These are phyloP conservation scores for Upupa epops DNA, from an alignment of 2,113 vertebrate genomes.

Conservation along the genomic window DNA sequence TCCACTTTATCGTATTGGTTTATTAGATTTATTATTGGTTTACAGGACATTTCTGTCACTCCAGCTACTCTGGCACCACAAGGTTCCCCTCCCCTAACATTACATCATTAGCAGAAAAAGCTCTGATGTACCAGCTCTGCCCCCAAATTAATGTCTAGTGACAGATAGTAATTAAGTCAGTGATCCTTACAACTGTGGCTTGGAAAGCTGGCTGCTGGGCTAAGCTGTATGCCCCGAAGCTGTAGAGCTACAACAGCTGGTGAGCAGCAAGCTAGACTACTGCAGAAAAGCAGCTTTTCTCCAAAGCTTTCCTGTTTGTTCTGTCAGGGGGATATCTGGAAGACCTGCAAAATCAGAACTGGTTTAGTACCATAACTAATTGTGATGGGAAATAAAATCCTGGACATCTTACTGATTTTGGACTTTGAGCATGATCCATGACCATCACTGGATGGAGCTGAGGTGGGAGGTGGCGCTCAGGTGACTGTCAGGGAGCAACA, in stretches of 20 bases:
- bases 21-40: not conserved
- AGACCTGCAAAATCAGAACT: not conserved
- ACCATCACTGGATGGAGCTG: not conserved
- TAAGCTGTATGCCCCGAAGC: not conserved
- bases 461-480: not conserved
- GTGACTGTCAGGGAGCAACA: not conserved
- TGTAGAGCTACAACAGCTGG: not conserved
- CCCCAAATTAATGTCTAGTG: not conserved
- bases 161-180: not conserved
- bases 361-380: not conserved
- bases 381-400: not conserved
- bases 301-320: not conserved
- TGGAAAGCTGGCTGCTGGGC: not conserved
- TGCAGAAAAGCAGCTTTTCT: not conserved
- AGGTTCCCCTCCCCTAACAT: not conserved
- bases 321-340: not conserved
- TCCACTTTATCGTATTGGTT: not conserved
- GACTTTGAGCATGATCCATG: not conserved
- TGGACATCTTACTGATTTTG: not conserved
- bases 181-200: not conserved
- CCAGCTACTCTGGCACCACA: not conserved
- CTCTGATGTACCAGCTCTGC: not conserved
- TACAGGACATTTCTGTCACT: not conserved
- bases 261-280: not conserved
- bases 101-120: not conserved